phyloP scores from a whole-genome alignment of 2,888 invertebrate genomes.

The Drosophila emarginata region DNA sequence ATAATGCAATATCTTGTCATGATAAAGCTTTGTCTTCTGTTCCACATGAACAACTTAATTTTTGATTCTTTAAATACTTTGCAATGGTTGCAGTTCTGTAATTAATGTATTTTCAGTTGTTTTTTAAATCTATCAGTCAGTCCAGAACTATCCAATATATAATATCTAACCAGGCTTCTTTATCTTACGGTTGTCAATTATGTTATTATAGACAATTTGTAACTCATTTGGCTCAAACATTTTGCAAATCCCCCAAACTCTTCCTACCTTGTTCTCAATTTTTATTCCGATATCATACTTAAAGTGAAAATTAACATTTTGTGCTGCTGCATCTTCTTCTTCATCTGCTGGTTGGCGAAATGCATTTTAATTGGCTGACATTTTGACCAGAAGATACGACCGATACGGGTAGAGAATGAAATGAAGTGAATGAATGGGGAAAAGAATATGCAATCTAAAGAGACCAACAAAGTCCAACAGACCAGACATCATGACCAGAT shows the following conservation, averaged over 20 bases:
- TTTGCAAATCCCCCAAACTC: not conserved
- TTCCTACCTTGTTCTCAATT: not conserved
- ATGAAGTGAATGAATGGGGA: slow-evolving; percentile 7
- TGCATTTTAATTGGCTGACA: slow-evolving; percentile 80
- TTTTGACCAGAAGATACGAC: slow-evolving; percentile 40
- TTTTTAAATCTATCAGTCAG: too few species aligned
- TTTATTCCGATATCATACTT: slow-evolving; percentile 12
- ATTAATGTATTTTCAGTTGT: too few species aligned
- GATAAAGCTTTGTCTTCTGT: too few species aligned
- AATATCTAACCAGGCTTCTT: too few species aligned
- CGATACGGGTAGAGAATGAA: not conserved
- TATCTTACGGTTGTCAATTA: not conserved
- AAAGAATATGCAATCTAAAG: slow-evolving; percentile 65
- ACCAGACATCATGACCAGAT: slow-evolving; percentile 64
- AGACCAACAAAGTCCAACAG: not conserved
- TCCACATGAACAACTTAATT: too few species aligned
- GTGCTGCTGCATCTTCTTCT: slow-evolving; percentile 10
- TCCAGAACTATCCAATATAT: too few species aligned
- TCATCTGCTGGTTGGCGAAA: slow-evolving; percentile 57
- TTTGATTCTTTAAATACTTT: too few species aligned
- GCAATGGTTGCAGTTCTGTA: too few species aligned
- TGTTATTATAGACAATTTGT: slow-evolving; percentile 1
- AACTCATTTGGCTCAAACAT: not conserved
- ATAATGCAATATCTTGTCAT: too few species aligned
- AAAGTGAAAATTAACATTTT: slow-evolving; percentile 38